Evolutionary conservation across 2,888 invertebrate genomes (phyloP), one percentile per base, ranked within the genome.

Genomic region (Scelioninae gen. 2): DNA sequence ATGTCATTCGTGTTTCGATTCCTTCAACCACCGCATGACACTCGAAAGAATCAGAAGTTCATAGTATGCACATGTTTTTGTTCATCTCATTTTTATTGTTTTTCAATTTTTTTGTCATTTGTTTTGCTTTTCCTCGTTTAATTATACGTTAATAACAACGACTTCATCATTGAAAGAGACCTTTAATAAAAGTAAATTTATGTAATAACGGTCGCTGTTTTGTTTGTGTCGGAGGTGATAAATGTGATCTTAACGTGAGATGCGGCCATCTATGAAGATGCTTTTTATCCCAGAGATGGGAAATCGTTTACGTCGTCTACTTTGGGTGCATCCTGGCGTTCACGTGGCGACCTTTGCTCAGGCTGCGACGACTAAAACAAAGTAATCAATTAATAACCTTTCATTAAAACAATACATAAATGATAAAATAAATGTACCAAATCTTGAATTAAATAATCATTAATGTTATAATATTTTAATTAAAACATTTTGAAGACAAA

Each of bases 281-380:
- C 70, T 69, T 76, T 69, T 89, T 93, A 94, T 87, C 95, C 94
- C 86, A 97, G 91, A 85, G 95, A 95, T 80, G 97, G 97, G 89
- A 97, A 97, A 88, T 96, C 96, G 87, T 93, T 93, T 89, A 96
- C 96, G 88, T 97, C 96, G 86, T 96, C 96, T 78, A 97, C 96
- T 87, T 96, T 96, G 15, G 96, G 96, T 79, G 93, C 92, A 73
- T 88, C 85, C 69, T 86, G 86, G 79, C 86, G 85, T 67, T 85
- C 83, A 53, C 86, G 85, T 11, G 86, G 86, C 41, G 86, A 85
- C 76, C 82, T 84, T 60, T 86, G 86, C 72, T 86, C 86, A 13
- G 77, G 63, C 46, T 80, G 79, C 11, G 78, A 60, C 55, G 78
- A 61, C 83, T 84, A 67, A 13, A 81, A 80, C 55, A 71, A 72